These are phyloP conservation scores for Ephestia elutella DNA, from an alignment of 1,140 invertebrate genomes.

Conservation along the genomic window DNA sequence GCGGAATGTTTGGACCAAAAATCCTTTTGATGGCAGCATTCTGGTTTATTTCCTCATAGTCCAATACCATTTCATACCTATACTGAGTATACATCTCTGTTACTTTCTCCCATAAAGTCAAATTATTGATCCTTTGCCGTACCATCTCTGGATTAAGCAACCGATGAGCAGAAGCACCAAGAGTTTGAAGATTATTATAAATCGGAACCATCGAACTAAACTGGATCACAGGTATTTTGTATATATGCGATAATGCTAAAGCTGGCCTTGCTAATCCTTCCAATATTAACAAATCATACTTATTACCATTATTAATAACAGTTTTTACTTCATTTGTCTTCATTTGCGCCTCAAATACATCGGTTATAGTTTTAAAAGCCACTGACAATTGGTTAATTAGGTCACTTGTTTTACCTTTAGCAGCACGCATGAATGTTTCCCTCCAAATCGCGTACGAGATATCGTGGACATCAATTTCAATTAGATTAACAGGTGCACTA, in stretches of 20 bases:
- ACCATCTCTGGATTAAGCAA: slow-evolving; percentile 27
- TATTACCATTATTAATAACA: slow-evolving; percentile 20
- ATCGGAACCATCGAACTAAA: slow-evolving; percentile 33
- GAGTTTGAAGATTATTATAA: slow-evolving; percentile 15
- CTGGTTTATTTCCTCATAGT: slow-evolving; percentile 5
- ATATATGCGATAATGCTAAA: slow-evolving; percentile 28
- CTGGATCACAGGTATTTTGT: slow-evolving; percentile 35
- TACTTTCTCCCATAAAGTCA: slow-evolving; percentile 27
- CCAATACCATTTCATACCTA: slow-evolving; percentile 1
- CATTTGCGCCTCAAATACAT: slow-evolving; percentile 24
- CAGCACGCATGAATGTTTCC: not conserved
- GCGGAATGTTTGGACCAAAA: slow-evolving; percentile 51
- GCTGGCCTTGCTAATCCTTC: slow-evolving; percentile 22
- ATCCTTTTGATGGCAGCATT: slow-evolving; percentile 16
- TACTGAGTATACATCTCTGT: slow-evolving; percentile 15
- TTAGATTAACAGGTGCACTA: slow-evolving; percentile 21
- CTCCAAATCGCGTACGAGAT: slow-evolving; percentile 30
- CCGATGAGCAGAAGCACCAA: slow-evolving; percentile 30
- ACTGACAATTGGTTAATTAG: slow-evolving; percentile 3
- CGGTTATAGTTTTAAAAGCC: not conserved
- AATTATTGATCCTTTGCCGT: slow-evolving; percentile 8
- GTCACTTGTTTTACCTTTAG: slow-evolving; percentile 7
- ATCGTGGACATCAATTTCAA: slow-evolving; percentile 28
- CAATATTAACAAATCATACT: slow-evolving; percentile 36
- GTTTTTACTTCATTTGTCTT: slow-evolving; percentile 23